A percentile compares a stretch with the other conserved stretches of the same genome.
Evolutionary conservation across 2,113 vertebrate genomes (phyloP).

Genomic region (Aythya baeri): DNA sequence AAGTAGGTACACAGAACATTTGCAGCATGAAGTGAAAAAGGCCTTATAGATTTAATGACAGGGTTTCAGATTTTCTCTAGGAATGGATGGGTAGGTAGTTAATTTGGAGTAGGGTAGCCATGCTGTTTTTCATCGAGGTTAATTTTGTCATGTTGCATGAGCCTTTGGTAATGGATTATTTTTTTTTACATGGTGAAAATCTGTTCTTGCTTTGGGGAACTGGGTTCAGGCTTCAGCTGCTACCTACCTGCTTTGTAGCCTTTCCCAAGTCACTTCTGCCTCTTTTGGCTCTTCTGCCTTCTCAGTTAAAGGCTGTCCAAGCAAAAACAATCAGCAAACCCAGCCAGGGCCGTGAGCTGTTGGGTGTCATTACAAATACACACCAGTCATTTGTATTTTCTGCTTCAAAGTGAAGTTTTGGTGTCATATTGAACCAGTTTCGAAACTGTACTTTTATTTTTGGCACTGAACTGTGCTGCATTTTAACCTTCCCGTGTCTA

Average conservation of each 20-base stretch:
- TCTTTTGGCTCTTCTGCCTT: not conserved
- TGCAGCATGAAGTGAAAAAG: not conserved
- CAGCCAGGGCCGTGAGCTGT: not conserved
- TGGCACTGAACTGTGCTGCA: not conserved
- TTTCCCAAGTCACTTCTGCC: not conserved
- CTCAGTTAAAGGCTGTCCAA: not conserved
- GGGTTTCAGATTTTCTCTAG: not conserved
- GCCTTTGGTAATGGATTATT: not conserved
- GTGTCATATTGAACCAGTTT: not conserved
- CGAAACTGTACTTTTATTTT: not conserved
- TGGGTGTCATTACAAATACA: not conserved
- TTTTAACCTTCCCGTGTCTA: not conserved
- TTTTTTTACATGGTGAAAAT: not conserved
- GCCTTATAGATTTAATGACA: not conserved
- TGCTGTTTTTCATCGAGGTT: not conserved
- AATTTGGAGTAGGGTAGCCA: not conserved
- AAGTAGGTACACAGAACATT: not conserved
- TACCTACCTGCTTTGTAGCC: not conserved
- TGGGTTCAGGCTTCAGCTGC: not conserved
- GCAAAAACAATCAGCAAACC: fast-evolving
- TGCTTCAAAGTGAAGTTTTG: not conserved
- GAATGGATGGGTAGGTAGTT: not conserved
- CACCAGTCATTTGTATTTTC: not conserved
- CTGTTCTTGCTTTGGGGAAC: not conserved
- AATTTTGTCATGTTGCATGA: not conserved